phyloP scores from a whole-genome alignment of 2,797 vertebrate species.

The Caiman crocodilus region DNA sequence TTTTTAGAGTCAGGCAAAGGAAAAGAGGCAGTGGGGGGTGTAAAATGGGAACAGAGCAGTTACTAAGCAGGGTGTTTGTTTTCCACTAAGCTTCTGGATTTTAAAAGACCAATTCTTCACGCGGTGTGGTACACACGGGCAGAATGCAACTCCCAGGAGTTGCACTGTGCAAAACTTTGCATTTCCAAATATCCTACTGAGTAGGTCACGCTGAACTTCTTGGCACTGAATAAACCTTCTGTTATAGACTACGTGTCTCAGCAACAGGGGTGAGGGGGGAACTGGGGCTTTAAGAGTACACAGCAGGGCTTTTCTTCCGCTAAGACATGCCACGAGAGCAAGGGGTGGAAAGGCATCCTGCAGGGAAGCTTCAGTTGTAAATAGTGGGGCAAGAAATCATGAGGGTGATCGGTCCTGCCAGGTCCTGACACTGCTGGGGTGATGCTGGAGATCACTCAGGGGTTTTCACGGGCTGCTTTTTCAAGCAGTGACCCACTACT shows the following conservation, averaged over 20 bases:
- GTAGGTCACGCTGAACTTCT: neutral
- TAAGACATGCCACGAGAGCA: too few relatives aligned
- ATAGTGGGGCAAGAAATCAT: neutral
- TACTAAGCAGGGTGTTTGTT: constrained; percentile 58
- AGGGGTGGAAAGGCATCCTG: rapidly evolving
- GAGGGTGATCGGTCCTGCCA: neutral
- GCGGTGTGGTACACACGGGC: neutral
- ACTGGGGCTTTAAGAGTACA: neutral
- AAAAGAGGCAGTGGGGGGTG: neutral
- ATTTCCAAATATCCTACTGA: neutral
- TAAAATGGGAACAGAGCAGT: constrained; percentile 35
- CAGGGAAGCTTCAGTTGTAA: neutral
- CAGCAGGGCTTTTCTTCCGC: neutral
- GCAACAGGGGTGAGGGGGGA: neutral
- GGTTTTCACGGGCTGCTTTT: neutral
- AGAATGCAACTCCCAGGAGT: neutral
- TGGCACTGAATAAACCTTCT: neutral
- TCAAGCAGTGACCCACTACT: neutral
- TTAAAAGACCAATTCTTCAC: constrained; percentile 30
- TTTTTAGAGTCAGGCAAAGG: constrained; percentile 28
- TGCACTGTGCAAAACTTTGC: neutral
- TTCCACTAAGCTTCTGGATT: constrained; percentile 4
- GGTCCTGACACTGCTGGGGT: neutral
- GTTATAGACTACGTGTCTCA: neutral
- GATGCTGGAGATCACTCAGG: neutral